These are phyloP conservation scores for Columba livia DNA, from an alignment of 2,113 vertebrate species.

Conservation along the genomic window DNA sequence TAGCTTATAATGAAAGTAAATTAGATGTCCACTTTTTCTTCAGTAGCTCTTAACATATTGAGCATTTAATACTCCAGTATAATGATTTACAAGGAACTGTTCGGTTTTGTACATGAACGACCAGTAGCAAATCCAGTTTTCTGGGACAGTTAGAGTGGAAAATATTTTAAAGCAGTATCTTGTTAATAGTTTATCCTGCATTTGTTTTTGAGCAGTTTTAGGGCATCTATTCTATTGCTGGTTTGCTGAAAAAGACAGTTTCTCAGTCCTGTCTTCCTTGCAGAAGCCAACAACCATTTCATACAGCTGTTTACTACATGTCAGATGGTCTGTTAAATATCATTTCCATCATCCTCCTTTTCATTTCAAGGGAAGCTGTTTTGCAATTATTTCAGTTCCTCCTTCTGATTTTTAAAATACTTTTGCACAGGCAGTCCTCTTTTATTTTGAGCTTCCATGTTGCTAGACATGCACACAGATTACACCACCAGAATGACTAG, in stretches of 20 bases:
- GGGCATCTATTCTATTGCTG: not conserved
- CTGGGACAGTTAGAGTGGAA: not conserved
- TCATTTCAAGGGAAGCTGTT: not conserved
- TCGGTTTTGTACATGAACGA: not conserved
- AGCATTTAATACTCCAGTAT: not conserved
- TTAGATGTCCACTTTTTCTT: not conserved
- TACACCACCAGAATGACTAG: not conserved
- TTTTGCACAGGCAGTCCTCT: not conserved
- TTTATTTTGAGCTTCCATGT: not conserved
- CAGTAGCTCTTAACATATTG: not conserved
- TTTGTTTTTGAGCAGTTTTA: not conserved
- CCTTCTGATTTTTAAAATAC: not conserved
- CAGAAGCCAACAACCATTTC: not conserved
- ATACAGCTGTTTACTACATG: not conserved
- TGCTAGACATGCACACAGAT: not conserved
- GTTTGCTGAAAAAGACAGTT: not conserved
- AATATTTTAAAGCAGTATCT: not conserved
- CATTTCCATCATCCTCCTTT: not conserved
- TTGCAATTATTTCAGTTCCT: not conserved
- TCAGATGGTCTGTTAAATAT: not conserved
- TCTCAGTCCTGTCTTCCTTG: not conserved
- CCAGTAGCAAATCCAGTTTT: not conserved
- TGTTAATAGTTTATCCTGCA: not conserved
- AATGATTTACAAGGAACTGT: not conserved
- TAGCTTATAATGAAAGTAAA: not conserved